Base-by-base conservation (phyloP, 2,888 invertebrate species). In the Luperina testacea region DNA sequence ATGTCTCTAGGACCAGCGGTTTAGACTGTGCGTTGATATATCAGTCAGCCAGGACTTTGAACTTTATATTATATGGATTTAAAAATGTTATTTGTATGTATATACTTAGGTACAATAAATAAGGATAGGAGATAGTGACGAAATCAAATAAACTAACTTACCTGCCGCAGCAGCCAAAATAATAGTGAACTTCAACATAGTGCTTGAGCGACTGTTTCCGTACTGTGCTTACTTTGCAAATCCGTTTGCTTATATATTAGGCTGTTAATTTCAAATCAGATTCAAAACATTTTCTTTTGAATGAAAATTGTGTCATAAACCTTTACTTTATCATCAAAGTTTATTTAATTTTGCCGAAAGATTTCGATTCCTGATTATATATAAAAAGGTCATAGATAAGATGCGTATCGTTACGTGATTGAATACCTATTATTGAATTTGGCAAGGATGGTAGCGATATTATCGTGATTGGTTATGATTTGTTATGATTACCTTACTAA, bases 161-260 rank as follows among this genome's bases (percentile, higher is more conserved):
- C 93, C 90, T 32, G 90, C 48, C 57, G 38, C 72, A 63, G 82
- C 84, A 20, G 80, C 78, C 59, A 90, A 80, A 69, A 89, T 61
- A 48, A 91, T 69, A 38, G 85, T 69, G 15, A 90, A 72, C 61
- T 88, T 87, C 48, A 88, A 84, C 87, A 89, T 89, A 3, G 70
- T 84, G 42, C n/a, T 71, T 32, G 38, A 59, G 57, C 13, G 5
- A 72, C 51, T 45, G 53, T 67, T 69, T 63, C 11, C 38, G 68
- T 59, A 82, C 76, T 88, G 75, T 59, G 9, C 0, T 2, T 7
- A 42, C 73, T 67, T 65, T 24, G n/a, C 2, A 17, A 59, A n/a
- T 65, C n/a, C 59, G 3, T 80, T 82, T 75, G 78, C 79, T 81
- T 87, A 82, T 87, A 87, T 87, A 85, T 42, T 61, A 53, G 51